Base-by-base conservation (phyloP, 1,140 invertebrate species). In the Aradophagus sp. region DNA sequence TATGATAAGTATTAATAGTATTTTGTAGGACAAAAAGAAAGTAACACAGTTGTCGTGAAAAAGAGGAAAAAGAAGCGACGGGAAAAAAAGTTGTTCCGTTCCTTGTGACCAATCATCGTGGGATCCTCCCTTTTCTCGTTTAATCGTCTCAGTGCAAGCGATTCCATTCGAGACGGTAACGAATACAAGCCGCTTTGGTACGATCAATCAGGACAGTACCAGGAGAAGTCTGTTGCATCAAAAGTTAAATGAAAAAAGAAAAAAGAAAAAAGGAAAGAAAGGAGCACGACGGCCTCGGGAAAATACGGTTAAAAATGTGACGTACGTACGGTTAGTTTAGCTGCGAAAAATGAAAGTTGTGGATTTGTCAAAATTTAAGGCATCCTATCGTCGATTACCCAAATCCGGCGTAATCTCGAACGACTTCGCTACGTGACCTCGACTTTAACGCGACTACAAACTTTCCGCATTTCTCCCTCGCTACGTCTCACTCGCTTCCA, bases 61-160 rank as follows among this genome's bases (percentile, higher is more conserved):
- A 8, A 23, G 4, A 5, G 20, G 8, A 23, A 36, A 62, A 52
- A 47, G 41, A 41, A 47, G 29, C n/a, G n/a, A 6, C 2, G 53
- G 53, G 41, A 70, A 68, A 76, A 75, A 78, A 68, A 72, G 63
- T 69, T 74, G 73, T 77, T 78, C 75, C 48, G 34, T 70, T 61
- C 55, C 77, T 73, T 82, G 80, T 82, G 80, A 79, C 80, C 77
- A 81, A 80, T 82, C 78, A 82, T 81, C 78, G 75, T 76, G 48
- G 74, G 79, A 79, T 78, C 77, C 80, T 77, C 80, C 80, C 80
- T 77, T 81, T 82, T 78, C 75, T 74, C 80, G 80, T 82, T 82
- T 82, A 82, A 82, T 82, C 80, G 80, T 79, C 79, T 79, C 78
- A 80, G 79, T 58, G 77, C 80, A 77, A 77, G 72, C 71, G 62